Evolutionary conservation across 2,888 invertebrate species (phyloP).

Genomic region (Hecatera dysodea): DNA sequence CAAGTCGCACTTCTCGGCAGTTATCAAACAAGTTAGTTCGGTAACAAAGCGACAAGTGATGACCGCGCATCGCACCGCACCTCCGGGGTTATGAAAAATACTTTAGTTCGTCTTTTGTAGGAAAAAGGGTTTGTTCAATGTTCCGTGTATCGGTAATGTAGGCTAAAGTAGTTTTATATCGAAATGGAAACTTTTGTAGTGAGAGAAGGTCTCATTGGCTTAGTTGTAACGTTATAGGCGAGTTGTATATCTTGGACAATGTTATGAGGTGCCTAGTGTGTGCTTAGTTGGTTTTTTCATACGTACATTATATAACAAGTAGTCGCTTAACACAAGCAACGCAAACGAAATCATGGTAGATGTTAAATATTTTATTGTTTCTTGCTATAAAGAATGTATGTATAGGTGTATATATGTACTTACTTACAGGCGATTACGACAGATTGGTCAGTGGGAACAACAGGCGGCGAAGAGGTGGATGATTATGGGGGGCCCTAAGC

Average conservation of each 20-base stretch:
- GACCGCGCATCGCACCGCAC: constrained; percentile 54
- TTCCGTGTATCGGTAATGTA: constrained; percentile 45
- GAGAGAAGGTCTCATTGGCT: constrained; percentile 2
- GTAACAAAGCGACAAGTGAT: constrained; percentile 64
- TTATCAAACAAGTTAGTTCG: constrained; percentile 58
- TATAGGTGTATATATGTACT: neutral
- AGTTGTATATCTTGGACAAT: neutral
- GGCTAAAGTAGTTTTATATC: constrained; percentile 39
- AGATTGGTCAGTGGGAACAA: too few relatives aligned
- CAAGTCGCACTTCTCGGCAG: constrained; percentile 20
- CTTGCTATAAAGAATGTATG: too few relatives aligned
- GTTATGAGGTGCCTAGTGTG: neutral
- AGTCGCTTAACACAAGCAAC: too few relatives aligned
- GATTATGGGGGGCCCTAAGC: too few relatives aligned
- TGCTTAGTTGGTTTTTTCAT: too few relatives aligned
- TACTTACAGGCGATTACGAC: too few relatives aligned
- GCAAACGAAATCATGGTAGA: too few relatives aligned
- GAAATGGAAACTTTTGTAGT: constrained; percentile 24
- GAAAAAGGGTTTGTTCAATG: constrained; percentile 55
- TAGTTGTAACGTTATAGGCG: neutral
- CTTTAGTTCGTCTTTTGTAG: constrained; percentile 62
- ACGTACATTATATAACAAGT: too few relatives aligned
- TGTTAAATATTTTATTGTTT: too few relatives aligned
- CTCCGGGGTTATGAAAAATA: constrained; percentile 61
- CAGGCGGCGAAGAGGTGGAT: too few relatives aligned